Evolutionary conservation across 2,888 invertebrate genomes (phyloP).

Genomic region (Eupithecia subumbrata): DNA sequence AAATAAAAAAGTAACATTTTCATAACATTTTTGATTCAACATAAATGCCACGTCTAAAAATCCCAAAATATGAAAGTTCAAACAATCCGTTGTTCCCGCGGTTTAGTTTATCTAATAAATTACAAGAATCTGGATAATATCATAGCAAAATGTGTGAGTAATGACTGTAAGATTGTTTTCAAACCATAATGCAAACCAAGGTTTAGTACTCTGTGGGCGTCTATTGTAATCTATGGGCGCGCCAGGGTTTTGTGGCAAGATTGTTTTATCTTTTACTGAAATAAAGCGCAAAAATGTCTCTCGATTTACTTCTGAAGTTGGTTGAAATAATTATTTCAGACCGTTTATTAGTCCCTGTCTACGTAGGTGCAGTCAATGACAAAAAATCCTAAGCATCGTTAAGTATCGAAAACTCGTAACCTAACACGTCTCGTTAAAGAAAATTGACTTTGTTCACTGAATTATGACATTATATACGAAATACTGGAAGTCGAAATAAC

Average conservation of each 20-base stretch:
- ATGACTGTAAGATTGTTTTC: conserved; percentile 64
- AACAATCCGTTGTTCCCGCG: conserved; percentile 50
- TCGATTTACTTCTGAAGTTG: not conserved
- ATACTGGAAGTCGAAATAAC: too few species aligned
- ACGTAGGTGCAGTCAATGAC: not conserved
- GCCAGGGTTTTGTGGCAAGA: conserved; percentile 1
- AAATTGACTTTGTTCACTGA: too few species aligned
- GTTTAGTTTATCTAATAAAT: conserved; percentile 66
- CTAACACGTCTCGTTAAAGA: too few species aligned
- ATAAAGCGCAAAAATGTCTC: not conserved
- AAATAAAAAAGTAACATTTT: not conserved
- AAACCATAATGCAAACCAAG: conserved; percentile 37
- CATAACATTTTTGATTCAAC: not conserved
- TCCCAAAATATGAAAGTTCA: conserved; percentile 53
- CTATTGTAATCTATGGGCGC: conserved; percentile 40
- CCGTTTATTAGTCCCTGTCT: not conserved
- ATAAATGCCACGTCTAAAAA: conserved; percentile 11
- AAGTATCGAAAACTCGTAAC: not conserved
- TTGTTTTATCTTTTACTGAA: not conserved
- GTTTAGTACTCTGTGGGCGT: conserved; percentile 44
- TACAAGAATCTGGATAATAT: conserved; percentile 73
- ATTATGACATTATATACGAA: too few species aligned
- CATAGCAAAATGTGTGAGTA: conserved; percentile 64
- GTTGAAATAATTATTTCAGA: not conserved
- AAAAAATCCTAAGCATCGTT: not conserved